Conservation (phyloP, 2,797 vertebrate genomes). For the Cossypha caffra region DNA sequence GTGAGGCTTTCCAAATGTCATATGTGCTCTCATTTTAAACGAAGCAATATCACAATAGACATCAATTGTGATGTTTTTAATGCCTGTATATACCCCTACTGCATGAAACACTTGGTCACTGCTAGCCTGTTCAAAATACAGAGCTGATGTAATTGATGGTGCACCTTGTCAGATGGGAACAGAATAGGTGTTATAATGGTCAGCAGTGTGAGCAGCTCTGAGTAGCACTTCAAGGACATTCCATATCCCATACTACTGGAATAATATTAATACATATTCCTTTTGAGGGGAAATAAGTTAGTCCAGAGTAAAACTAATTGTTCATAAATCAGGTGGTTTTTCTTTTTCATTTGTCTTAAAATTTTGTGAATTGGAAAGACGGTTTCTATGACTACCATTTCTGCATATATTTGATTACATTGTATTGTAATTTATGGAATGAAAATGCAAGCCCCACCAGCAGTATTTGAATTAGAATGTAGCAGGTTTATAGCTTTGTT, state of each 20-base stretch:
- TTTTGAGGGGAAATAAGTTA: conserved; percentile 26
- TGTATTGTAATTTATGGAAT: conserved; percentile 73
- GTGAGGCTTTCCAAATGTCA: neutral
- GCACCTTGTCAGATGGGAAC: neutral
- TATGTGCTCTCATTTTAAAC: neutral
- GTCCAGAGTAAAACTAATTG: conserved; percentile 24
- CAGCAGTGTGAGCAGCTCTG: neutral
- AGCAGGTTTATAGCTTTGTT: conserved; percentile 79
- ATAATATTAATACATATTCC: neutral
- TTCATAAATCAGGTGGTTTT: conserved; percentile 52
- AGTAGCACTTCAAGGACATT: conserved; percentile 4
- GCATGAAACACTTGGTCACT: neutral
- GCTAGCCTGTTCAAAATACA: neutral
- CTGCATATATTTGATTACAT: conserved; percentile 72
- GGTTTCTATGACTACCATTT: conserved; percentile 70
- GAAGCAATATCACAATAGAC: neutral
- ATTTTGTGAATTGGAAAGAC: conserved; percentile 59
- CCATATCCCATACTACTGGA: neutral
- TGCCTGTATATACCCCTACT: neutral
- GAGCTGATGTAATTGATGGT: neutral
- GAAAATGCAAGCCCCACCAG: conserved; percentile 68
- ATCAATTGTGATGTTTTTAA: conserved; percentile 5
- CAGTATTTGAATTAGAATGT: conserved; percentile 73
- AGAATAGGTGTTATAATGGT: neutral
- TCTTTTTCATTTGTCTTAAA: conserved; percentile 63